Evolutionary conservation across 2,797 vertebrate genomes (phyloP), one percentile per base, ranked within the genome.

Genomic region (Alosa sapidissima): DNA sequence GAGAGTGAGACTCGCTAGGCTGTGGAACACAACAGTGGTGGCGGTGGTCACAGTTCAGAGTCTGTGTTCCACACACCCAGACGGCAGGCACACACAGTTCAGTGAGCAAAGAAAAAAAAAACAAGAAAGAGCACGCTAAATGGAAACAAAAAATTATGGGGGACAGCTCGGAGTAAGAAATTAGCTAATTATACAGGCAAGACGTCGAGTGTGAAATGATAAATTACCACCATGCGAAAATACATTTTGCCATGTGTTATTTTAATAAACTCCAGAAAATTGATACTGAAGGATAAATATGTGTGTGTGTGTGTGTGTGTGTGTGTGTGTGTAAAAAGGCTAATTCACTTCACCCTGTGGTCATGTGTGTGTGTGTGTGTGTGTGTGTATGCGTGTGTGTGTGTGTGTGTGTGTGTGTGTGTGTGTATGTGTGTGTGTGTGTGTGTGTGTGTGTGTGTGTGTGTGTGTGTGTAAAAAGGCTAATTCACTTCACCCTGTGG

Each of bases 181-280:
- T 78, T 41, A 78, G 41, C 72, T 78, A 78, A 78, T 78, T 78
- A 78, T 47, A 78, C 14, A 5, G 41, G 16, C 16, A 36, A 78
- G 14, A 21, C 41, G 16, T 47, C 7, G 41, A 1, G 36, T 47
- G 72, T 78, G 41, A 78, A 78, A 78, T 78, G 41, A 78, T 78
- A 47, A 47, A 78, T 78, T 78, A 78, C 72, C 16, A 45, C 68
- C 41, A 47, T 78, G 41, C 14, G 45, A 47, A 78, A 78, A 47
- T 47, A 47, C 36, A 78, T 78, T 78, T 62, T 47, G 36, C 72
- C 68, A 75, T 19, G 33, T 45, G 68, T 75, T 78, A 78, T 78
- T 78, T 78, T 78, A 78, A 78, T 78, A 78, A 78, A 45, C 72
- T 19, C 72, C 36, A 47, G 72, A 78, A 78, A 78, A 78, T 78